Base-by-base conservation (phyloP, 2,888 invertebrate genomes). In the Dromius quadrimaculatus region DNA sequence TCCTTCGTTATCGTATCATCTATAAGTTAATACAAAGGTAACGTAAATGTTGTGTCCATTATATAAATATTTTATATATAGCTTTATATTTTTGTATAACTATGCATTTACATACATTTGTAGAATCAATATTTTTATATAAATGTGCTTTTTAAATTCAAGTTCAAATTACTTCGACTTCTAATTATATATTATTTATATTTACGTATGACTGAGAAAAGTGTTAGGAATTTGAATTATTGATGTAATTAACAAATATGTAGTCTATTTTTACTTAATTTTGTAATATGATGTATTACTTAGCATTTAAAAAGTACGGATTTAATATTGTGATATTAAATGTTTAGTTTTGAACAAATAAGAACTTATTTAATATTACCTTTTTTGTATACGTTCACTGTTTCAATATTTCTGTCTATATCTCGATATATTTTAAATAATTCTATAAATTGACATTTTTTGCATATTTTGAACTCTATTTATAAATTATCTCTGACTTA, bases 311-410 rank as follows among this genome's bases (percentile, higher is more conserved):
- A 28, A 68, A 59, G 59, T 59, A 68, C 68, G 59, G 57, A 28
- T 68, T 59, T 68, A 59, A 59, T 68, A 41, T 68, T 68, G 68
- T 68, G 68, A 68, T 68, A 68, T 59, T 68, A 68, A 68, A 68
- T 59, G 59, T 68, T 57, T 68, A 68, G 38, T 68, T 68, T 57
- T 57, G 54, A 66, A 57, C n/a, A 41, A 54, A 57, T 66, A 32
- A 11, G 11, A n/a, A 50, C 20, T 32, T 20, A 23, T 66, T 57
- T 64, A 34, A 47, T 59, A 13, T 20, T 34, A 6, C 38, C 59
- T 36, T n/a, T 6, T 50, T 50, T 28, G 28, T 28, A 50, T 28
- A 50, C n/a, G n/a, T 22, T 32, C 28, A 47, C 28, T 32, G 47
- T 64, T 45, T 64, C 6, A n/a, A 64, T 28, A 66, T 54, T 66